Evolutionary conservation across 2,113 vertebrate species (phyloP).

Genomic region (Rynchops niger): DNA sequence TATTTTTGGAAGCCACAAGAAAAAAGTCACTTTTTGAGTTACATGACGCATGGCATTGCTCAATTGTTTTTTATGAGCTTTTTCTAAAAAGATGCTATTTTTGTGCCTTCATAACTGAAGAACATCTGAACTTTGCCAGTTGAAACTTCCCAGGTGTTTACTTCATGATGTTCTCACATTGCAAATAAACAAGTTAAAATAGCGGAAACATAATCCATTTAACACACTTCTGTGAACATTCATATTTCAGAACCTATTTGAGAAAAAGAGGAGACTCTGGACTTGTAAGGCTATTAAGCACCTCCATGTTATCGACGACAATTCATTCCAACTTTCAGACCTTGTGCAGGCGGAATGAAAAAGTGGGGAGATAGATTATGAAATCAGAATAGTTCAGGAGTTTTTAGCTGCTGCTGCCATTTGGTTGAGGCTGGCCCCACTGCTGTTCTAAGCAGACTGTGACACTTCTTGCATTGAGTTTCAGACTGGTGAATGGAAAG

Average conservation of each 20-base stretch:
- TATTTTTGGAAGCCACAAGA: constrained; percentile 45
- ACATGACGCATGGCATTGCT: not conserved
- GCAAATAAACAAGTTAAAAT: constrained; percentile 37
- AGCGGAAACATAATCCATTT: constrained; percentile 18
- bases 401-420: not conserved
- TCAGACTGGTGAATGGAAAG: constrained; percentile 27
- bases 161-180: not conserved
- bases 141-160: constrained; percentile 38
- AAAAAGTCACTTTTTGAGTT: not conserved
- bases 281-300: not conserved
- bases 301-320: not conserved
- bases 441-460: constrained; percentile 56
- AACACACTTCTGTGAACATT: not conserved
- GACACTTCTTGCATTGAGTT: constrained; percentile 33
- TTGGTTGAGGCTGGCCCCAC: not conserved
- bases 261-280: not conserved
- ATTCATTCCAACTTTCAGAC: not conserved
- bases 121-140: not conserved
- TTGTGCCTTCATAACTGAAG: not conserved
- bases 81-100: not conserved
- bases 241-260: not conserved
- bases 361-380: accelerated
- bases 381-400: not conserved
- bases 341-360: not conserved
- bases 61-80: not conserved